phyloP scores from a whole-genome alignment of 2,888 invertebrate genomes.

The Ganaspis brasiliensis region DNA sequence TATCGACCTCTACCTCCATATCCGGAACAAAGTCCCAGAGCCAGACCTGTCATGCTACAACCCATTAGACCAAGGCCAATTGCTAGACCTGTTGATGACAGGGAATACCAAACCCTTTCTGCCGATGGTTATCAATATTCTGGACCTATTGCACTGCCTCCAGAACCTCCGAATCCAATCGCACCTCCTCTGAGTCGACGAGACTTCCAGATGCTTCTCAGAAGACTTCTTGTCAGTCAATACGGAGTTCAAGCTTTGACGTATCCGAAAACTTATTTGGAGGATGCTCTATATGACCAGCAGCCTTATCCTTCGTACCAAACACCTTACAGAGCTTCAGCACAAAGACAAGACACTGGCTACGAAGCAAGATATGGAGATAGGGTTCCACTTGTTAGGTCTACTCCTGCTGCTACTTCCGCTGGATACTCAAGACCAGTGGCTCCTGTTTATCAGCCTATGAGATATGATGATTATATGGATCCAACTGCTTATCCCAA shows the following conservation, averaged over 20 bases:
- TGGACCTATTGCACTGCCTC: slow-evolving; percentile 75
- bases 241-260: slow-evolving; percentile 76
- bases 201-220: slow-evolving; percentile 86
- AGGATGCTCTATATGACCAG: slow-evolving; percentile 78
- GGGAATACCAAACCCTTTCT: slow-evolving; percentile 70
- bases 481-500: slow-evolving; percentile 72
- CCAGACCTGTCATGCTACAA: slow-evolving; percentile 64
- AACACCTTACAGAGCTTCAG: slow-evolving; percentile 75
- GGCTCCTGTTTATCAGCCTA: slow-evolving; percentile 70
- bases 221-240: slow-evolving; percentile 85
- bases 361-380: slow-evolving; percentile 71
- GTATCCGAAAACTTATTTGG: slow-evolving; percentile 76
- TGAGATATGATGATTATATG: slow-evolving; percentile 75
- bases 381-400: slow-evolving; percentile 72
- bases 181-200: slow-evolving; percentile 87
- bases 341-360: slow-evolving; percentile 68
- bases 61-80: slow-evolving; percentile 61
- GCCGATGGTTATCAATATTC: slow-evolving; percentile 71
- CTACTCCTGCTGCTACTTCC: slow-evolving; percentile 61
- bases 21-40: slow-evolving; percentile 60
- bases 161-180: slow-evolving; percentile 83
- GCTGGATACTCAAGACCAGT: slow-evolving; percentile 63
- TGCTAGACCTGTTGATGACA: slow-evolving; percentile 66
- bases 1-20: slow-evolving; percentile 64
- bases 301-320: slow-evolving; percentile 80